Percentiles rank a stretch among this genome's conserved stretches.
Conservation (phyloP, 2,888 invertebrate genomes). For the Tipula vernalis region DNA sequence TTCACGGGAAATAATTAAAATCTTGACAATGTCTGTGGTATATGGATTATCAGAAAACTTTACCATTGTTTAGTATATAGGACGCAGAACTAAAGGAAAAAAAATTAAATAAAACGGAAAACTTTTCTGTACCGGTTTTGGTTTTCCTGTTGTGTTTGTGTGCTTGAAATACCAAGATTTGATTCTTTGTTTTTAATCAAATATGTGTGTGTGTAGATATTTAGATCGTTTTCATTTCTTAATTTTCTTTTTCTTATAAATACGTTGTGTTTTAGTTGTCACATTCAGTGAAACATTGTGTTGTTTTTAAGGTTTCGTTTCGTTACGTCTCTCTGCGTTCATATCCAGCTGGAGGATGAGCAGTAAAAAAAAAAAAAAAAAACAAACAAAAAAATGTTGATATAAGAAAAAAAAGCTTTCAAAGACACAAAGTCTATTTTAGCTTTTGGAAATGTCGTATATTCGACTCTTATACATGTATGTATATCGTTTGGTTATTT, state of each 20-base stretch:
- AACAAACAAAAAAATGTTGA: neutral
- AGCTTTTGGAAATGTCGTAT: neutral
- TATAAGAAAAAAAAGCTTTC: slow-evolving; percentile 7
- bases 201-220: neutral
- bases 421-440: slow-evolving; percentile 9
- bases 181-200: slow-evolving; percentile 4
- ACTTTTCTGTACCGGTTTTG: neutral
- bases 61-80: neutral
- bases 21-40: neutral
- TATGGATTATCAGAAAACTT: neutral
- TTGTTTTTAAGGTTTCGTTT: neutral
- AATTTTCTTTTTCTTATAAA: neutral
- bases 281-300: neutral
- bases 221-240: neutral
- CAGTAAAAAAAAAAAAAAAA: neutral
- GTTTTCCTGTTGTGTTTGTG: neutral
- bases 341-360: neutral
- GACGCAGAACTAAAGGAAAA: neutral
- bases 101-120: neutral
- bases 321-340: neutral
- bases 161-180: neutral
- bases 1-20: neutral
- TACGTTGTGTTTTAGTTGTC: neutral
- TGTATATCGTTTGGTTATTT: neutral
- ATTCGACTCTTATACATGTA: neutral